Base-by-base conservation (phyloP, 2,797 vertebrate species). In the Amphiprion clarkii region DNA sequence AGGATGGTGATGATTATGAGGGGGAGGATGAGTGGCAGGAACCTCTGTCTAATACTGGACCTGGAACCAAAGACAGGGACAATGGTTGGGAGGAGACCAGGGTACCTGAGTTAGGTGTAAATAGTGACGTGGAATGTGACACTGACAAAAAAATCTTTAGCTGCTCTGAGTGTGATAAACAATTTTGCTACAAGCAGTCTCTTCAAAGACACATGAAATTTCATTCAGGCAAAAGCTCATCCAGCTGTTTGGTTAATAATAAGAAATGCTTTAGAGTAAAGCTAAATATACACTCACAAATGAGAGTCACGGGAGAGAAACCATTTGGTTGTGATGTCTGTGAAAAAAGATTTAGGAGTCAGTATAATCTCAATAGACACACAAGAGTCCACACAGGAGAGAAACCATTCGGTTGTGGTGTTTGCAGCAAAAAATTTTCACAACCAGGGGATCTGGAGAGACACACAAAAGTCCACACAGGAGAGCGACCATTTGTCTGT, bases 101-200 rank as follows among this genome's bases (percentile, higher is more conserved):
- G 27, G 27, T 27, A 27, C 27, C 27, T 27, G 52, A 53, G 33
- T 39, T 46, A 1, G 31, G 31, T 36, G 55, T 36, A 19, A 49
- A 33, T 13, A 25, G 17, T 3, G 16, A 60, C 0, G 0, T 0
- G 2, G 23, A 21, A 19, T 25, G 58, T 25, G 25, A 54, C 0
- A 0, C 29, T 8, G 55, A 10, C 2, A 3, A 27, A 40, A 56
- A 1, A 29, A 0, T n/a, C 21, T 57, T 73, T 4, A 57, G 2
- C 53, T 73, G 71, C 53, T 40, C 44, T 1, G 29, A 73, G 6
- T 65, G 71, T 25, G 31, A 13, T 3, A 55, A 57, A 39, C 0
- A 6, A 13, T 72, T 55, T 17, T 16, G 56, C 21, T 23, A 64
- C 52, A 63, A 55, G 29, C 60, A 29, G 29, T 56, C 60, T 25